Evolutionary conservation across 1,140 invertebrate genomes (phyloP).

Genomic region (Aphis gossypii): DNA sequence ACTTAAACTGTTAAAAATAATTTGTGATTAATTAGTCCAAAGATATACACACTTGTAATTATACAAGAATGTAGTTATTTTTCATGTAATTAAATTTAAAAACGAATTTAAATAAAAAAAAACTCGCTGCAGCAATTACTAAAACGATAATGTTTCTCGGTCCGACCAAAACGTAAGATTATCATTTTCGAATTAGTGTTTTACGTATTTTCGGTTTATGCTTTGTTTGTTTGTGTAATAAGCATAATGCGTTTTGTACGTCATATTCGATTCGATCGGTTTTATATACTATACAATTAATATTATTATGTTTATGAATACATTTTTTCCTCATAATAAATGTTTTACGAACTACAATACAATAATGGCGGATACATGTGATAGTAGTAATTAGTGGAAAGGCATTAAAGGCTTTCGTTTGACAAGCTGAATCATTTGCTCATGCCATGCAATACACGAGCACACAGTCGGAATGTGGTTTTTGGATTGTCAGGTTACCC

Average conservation of each 20-base stretch:
- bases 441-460: not conserved
- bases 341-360: not conserved
- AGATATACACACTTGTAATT: not conserved
- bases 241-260: not conserved
- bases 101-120: not conserved
- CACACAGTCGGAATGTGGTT: not conserved
- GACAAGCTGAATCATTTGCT: constrained; percentile 11
- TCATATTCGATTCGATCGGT: not conserved
- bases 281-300: not conserved
- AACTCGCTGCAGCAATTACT: not conserved
- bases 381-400: constrained; percentile 1
- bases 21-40: not conserved
- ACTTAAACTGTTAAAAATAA: not conserved
- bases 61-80: not conserved
- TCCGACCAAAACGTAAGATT: not conserved
- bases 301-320: not conserved
- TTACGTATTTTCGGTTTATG: too few relatives aligned
- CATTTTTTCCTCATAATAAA: not conserved
- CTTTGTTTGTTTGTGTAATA: not conserved
- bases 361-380: not conserved
- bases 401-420: constrained; percentile 34
- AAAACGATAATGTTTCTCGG: not conserved
- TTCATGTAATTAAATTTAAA: not conserved
- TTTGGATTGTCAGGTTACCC: constrained; percentile 1
- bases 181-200: too few relatives aligned